Base-by-base conservation (phyloP, 2,113 vertebrate species). In the Tachuris rubrigastra region DNA sequence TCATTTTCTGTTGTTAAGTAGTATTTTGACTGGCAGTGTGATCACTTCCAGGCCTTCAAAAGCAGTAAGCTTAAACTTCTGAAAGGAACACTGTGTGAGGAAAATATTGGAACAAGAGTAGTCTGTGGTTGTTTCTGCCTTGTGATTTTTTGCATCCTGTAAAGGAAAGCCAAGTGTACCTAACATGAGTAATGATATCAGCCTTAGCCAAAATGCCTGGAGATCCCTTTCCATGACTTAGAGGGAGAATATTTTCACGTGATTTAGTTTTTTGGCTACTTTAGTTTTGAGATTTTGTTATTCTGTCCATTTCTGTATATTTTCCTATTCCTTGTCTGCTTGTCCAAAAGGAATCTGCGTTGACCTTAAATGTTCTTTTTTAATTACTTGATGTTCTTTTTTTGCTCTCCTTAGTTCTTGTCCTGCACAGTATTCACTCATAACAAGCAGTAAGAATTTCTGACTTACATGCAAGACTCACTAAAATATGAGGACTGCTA, bases 381-480 rank as follows among this genome's bases (percentile, higher is more conserved):
- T 58, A 66, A 60, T 72, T 5, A 37, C 27, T 52, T 80, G 7
- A 3, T 30, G 9, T 13, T 47, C 42, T 55, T 92, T 65, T 60
- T 74, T 37, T 18, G 2, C 25, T 81, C 14, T 93, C 46, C 44
- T 58, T 94, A 97, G 97, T 80, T 97, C 98, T 80, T 85, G 93
- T 44, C 19, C 10, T 69, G 3, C 24, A 5, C 27, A 60, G n/a
- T 37, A 14, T 68, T 78, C 30, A 21, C 28, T 75, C 6, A 7
- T 35, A 39, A 79, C 22, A 58, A 89, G 50, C n/a, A 46, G 33
- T 72, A 78, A 12, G 46, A 59, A 96, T 95, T 8, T 49, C 42
- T 72, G 62, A 30, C 28, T 73, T 75, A 23, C 22, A 5, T 58
- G 50, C 19, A 46, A 55, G 73, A 39, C 25, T 65, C 33, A 37